Percentiles rank a stretch among this genome's conserved stretches.
These are phyloP conservation scores for Bombus fervidus DNA, from an alignment of 1,140 invertebrate species.

Conservation along the genomic window DNA sequence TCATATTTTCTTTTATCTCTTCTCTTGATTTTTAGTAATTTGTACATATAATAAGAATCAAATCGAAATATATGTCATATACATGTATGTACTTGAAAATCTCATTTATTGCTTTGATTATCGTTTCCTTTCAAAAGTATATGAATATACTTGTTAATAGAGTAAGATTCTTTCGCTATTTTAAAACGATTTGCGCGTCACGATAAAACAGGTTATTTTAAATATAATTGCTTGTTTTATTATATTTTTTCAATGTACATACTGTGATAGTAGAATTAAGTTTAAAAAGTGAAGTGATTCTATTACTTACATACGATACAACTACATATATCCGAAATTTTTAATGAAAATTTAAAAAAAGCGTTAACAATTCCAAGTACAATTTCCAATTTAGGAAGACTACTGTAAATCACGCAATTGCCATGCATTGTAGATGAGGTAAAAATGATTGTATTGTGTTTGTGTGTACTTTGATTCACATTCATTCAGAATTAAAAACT, in stretches of 20 bases:
- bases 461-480: background rate
- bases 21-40: background rate
- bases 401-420: background rate
- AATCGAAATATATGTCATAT: background rate
- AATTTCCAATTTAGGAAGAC: background rate
- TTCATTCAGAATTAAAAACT: background rate
- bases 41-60: background rate
- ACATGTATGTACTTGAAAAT: background rate
- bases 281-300: background rate
- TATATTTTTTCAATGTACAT: too few species aligned
- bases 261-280: too few species aligned
- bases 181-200: background rate
- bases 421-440: background rate
- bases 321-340: too few species aligned
- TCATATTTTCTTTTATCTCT: too few species aligned
- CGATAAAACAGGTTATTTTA: too few species aligned
- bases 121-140: background rate
- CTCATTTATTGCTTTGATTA: background rate
- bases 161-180: background rate
- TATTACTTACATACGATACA: too few species aligned
- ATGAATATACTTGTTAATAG: background rate
- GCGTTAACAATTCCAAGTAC: too few species aligned
- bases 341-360: too few species aligned
- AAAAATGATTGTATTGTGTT: background rate
- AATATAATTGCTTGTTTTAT: background rate